Evolutionary conservation across 2,797 vertebrate species (phyloP).

Genomic region (Chelon labrosus): DNA sequence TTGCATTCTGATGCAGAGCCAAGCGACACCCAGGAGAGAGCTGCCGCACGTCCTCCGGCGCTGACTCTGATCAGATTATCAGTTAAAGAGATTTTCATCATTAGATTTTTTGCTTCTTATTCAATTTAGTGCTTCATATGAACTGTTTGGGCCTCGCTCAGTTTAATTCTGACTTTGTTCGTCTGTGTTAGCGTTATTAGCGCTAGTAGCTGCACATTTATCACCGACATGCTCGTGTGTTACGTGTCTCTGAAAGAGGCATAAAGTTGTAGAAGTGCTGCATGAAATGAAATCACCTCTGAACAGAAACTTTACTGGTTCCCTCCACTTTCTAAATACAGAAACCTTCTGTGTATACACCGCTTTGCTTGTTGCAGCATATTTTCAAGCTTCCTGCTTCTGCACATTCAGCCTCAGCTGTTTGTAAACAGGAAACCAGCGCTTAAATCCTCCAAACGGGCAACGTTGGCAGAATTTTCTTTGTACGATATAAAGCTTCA

Average conservation of each 20-base stretch:
- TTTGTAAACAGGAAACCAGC: slow-evolving; percentile 34
- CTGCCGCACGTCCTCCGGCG: not conserved
- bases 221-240: too few relatives aligned
- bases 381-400: slow-evolving; percentile 9
- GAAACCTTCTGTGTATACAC: not conserved
- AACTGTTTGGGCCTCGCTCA: too few relatives aligned
- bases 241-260: too few relatives aligned
- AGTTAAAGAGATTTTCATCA: too few relatives aligned
- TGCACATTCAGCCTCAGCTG: not conserved
- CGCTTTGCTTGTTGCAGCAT: not conserved
- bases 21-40: slow-evolving; percentile 33
- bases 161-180: too few relatives aligned
- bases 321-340: not conserved
- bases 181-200: too few relatives aligned
- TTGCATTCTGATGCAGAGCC: slow-evolving; percentile 36
- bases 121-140: too few relatives aligned
- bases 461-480: not conserved
- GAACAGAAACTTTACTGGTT: not conserved
- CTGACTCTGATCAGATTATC: too few relatives aligned
- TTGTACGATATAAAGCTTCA: not conserved
- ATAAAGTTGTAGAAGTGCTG: not conserved
- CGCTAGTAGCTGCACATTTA: too few relatives aligned
- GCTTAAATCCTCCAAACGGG: not conserved
- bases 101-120: too few relatives aligned
- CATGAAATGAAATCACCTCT: not conserved